Evolutionary conservation across 53 echinoderm and acorn worm genomes (phyloP), one percentile per base, ranked within the genome.

Genomic region (Arbacia lixula): DNA sequence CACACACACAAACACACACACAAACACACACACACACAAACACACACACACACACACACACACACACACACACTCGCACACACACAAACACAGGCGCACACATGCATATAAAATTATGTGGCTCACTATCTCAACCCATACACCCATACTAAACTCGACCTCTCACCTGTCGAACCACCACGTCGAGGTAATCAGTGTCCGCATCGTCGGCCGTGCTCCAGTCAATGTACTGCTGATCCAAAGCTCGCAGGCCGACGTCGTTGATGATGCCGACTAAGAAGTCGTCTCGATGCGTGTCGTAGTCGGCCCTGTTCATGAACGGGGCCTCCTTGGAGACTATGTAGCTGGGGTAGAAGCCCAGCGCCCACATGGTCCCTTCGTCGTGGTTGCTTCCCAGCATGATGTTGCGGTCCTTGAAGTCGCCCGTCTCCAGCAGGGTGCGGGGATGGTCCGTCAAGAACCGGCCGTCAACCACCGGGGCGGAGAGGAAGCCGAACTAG

Each of bases 141-240:
- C n/a, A n/a, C n/a, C n/a, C n/a, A n/a, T n/a, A n/a, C 65, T 14
- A 2, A n/a, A 30, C 12, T 22, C 8, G 4, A 24, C 24, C 20
- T 25, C 38, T 60, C 4, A 60, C 78, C 78, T 78, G 12, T 14
- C 40, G 27, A 9, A 75, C 78, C 27, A 88, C 79, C 6, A 82
- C 8, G 22, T 76, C 27, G 6, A 88, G 78, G 46, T 88, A 85
- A 22, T 91, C 91, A 5, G 85, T 85, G 16, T 66, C 71, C 5
- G 74, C 22, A 60, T 91, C 60, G 60, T 91, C 88, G n/a, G 64
- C 88, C 0, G 12, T 50, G 11, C 65, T 69, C 92, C 92, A 88
- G 54, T 88, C 88, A 40, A 88, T 53, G 57, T 91, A 91, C n/a
- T 81, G 50, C 66, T 91, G 92, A 35, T 88, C 81, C 63, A 91